Evolutionary conservation across 2,797 vertebrate genomes (phyloP).

Genomic region (Enoplosus armatus): DNA sequence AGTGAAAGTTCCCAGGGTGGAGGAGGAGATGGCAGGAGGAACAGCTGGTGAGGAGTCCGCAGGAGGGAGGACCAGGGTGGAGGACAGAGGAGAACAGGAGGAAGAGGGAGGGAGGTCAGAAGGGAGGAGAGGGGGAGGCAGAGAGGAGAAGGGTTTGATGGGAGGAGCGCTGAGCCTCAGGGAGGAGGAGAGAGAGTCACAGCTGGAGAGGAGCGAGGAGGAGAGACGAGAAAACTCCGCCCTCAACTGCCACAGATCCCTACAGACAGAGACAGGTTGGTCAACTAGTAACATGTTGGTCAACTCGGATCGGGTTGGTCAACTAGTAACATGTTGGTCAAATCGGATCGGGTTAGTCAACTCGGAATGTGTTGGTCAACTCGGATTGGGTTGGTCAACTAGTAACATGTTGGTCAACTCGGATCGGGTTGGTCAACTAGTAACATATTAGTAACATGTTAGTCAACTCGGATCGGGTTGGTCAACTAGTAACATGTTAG

Average conservation of each 20-base stretch:
- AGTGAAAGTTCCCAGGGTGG: constrained; percentile 64
- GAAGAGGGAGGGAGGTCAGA: too few species aligned
- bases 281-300: too few species aligned
- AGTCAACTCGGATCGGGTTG: too few species aligned
- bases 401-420: too few species aligned
- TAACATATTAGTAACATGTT: too few species aligned
- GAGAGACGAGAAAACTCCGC: constrained; percentile 89
- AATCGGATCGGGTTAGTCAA: too few species aligned
- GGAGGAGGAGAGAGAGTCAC: constrained; percentile 76
- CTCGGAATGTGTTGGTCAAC: too few species aligned
- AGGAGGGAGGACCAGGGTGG: constrained; percentile 61
- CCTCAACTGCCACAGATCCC: constrained; percentile 90
- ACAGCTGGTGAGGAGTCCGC: not conserved
- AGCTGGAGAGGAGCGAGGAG: constrained; percentile 86
- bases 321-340: not conserved
- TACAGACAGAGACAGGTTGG: constrained; percentile 44
- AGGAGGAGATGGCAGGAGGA: constrained; percentile 43
- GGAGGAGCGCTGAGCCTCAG: constrained; percentile 33
- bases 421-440: too few species aligned
- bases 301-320: too few species aligned
- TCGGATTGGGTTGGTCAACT: too few species aligned
- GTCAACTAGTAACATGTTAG: too few species aligned
- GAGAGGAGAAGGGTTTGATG: not conserved
- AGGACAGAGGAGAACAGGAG: constrained; percentile 2
- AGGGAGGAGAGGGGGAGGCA: not conserved